Evolutionary conservation across 2,888 invertebrate species (phyloP), one percentile per base, ranked within the genome.

Genomic region (Plutella xylostella): DNA sequence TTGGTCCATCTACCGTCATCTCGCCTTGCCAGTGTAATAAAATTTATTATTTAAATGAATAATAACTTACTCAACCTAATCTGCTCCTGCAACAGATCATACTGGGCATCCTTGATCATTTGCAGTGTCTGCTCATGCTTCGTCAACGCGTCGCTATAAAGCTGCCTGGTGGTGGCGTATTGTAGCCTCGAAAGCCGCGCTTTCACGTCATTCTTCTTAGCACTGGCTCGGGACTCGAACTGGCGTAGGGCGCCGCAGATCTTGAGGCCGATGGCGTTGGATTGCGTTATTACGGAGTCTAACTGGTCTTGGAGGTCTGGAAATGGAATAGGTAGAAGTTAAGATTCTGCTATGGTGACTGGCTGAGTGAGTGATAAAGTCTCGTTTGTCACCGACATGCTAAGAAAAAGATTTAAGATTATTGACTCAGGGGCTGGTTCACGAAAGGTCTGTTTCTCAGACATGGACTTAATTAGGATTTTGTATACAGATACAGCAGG

Each of bases 291-390:
- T 52, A 85, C 74, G 22, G 71, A 70, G 51, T 90, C 89, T 64
- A 89, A 63, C 63, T 89, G 88, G 51, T 85, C 80, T 68, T 88
- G 88, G 59, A 88, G 69, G 45, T 83, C 89, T 89, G 66, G 43
- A 47, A 43, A 5, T 6, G 28, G 6, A 33, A 4, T 6, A n/a
- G 5, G 11, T 15, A 18, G 19, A 18, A 19, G 7, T 15, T 15
- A 2, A n/a, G n/a, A 6, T 28, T 28, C n/a, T 28, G 28, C 11
- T 12, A 2, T 28, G 6, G 22, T 22, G 22, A 22, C 6, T 22
- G 6, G 22, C 22, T 22, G 5, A 22, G 6, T 22, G 22, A 22
- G 9, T 22, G 6, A 9, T 9, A 6, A 5, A 6, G 22, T 5
- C 9, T 22, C 9, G 22, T 22, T 22, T 22, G 22, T 22, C 6